These are phyloP conservation scores for Dinothrombium tinctorium DNA, from an alignment of 1,140 invertebrate species.

Conservation along the genomic window DNA sequence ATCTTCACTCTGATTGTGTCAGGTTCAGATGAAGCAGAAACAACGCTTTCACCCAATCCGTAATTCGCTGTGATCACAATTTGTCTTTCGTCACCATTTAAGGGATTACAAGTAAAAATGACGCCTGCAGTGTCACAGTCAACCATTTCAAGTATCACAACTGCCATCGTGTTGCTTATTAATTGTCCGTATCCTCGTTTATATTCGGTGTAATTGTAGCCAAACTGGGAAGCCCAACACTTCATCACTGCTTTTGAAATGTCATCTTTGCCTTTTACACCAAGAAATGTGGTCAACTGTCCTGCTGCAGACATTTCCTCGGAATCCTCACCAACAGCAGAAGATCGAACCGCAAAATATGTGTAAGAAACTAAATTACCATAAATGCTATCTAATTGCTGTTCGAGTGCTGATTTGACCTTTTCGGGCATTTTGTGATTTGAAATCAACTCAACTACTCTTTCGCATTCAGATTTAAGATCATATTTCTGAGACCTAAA, in stretches of 20 bases:
- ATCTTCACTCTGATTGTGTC: conserved; percentile 34
- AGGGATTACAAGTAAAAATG: conserved; percentile 49
- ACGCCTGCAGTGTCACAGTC: conserved; percentile 43
- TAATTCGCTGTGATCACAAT: conserved; percentile 51
- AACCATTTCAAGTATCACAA: conserved; percentile 57
- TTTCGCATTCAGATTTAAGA: too few relatives aligned
- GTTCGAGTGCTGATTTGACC: too few relatives aligned
- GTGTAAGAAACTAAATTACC: too few relatives aligned
- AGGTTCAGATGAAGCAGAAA: conserved; percentile 43
- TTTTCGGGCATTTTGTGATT: too few relatives aligned
- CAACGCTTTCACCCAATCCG: conserved; percentile 50
- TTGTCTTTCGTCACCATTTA: conserved; percentile 34
- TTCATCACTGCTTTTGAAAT: conserved; percentile 32
- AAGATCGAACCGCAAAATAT: conserved; percentile 31
- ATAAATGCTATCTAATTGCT: too few relatives aligned
- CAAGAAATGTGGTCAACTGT: conserved; percentile 51
- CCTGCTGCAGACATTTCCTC: conserved; percentile 52
- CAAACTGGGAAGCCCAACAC: conserved; percentile 57
- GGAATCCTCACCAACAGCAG: conserved; percentile 45
- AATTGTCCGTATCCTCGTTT: conserved; percentile 37
- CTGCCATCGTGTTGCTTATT: conserved; percentile 38
- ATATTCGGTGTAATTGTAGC: conserved; percentile 46
- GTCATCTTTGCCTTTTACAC: conserved; percentile 24
- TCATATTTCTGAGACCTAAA: too few relatives aligned
- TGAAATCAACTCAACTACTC: too few relatives aligned